Percentiles rank a stretch among this genome's conserved stretches.
Evolutionary conservation across 53 echinoderm and acorn worm species (phyloP).

Genomic region (Patiria pectinifera): DNA sequence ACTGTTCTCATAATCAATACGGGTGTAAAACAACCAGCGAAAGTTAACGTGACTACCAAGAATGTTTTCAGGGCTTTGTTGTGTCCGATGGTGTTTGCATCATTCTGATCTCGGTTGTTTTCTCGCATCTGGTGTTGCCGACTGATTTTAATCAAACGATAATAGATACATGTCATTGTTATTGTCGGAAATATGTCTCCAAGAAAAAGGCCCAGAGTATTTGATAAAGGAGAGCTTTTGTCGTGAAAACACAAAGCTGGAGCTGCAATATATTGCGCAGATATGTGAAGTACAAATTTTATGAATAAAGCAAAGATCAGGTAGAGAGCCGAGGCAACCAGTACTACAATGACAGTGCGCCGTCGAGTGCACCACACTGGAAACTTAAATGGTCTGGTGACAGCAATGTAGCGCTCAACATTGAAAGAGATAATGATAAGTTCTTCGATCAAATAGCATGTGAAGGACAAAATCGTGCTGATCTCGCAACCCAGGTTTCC

Average conservation of each 20-base stretch:
- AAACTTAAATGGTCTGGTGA: too few species aligned
- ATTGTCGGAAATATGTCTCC: not conserved
- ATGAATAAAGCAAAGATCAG: too few species aligned
- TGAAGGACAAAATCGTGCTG: not conserved
- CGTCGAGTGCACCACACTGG: not conserved
- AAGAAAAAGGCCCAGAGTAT: not conserved
- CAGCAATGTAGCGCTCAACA: too few species aligned
- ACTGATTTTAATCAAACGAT: constrained; percentile 4
- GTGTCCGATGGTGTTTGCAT: not conserved
- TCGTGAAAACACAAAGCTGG: not conserved
- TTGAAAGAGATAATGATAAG: not conserved
- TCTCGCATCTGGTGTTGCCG: not conserved
- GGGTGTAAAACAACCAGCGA: not conserved
- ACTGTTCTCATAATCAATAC: not conserved
- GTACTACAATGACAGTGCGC: too few species aligned
- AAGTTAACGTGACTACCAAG: not conserved
- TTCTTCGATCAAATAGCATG: not conserved
- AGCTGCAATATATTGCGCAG: not conserved
- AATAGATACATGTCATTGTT: not conserved
- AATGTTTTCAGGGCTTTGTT: not conserved
- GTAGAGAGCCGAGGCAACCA: too few species aligned
- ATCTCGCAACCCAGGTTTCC: not conserved
- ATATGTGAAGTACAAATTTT: not conserved
- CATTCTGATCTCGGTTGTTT: not conserved
- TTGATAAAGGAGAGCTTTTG: not conserved